Conservation (phyloP, 2,888 invertebrate genomes). For the Drosophila rubida region DNA sequence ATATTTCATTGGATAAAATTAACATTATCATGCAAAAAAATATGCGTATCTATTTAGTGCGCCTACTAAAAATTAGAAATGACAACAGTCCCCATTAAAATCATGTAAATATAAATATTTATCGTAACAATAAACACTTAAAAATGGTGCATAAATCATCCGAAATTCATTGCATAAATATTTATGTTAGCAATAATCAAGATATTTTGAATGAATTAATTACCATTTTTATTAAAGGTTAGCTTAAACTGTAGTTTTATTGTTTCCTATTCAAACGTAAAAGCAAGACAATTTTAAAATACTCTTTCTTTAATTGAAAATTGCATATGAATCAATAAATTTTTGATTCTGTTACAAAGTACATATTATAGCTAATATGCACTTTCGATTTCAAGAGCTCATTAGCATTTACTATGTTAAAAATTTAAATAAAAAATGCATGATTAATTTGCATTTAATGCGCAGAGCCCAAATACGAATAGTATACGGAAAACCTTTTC, state of each 20-base stretch:
- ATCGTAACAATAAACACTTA: slow-evolving; percentile 1
- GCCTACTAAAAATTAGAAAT: background rate
- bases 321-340: background rate
- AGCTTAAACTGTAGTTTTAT: background rate
- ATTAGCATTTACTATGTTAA: background rate
- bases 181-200: slow-evolving; percentile 10
- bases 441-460: slow-evolving; percentile 28
- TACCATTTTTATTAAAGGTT: slow-evolving; percentile 2
- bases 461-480: slow-evolving; percentile 7
- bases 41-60: background rate
- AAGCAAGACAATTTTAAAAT: background rate
- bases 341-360: background rate
- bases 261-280: background rate
- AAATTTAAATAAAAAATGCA: slow-evolving; percentile 1
- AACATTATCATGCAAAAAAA: background rate
- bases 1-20: background rate
- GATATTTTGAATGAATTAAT: slow-evolving; percentile 1
- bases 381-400: background rate
- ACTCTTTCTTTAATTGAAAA: background rate
- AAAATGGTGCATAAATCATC: slow-evolving; percentile 1
- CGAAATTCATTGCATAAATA: slow-evolving; percentile 24
- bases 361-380: slow-evolving; percentile 1
- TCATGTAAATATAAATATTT: slow-evolving; percentile 3
- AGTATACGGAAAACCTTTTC: slow-evolving; percentile 10
- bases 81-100: no score